These are phyloP conservation scores for Cancer borealis DNA, from an alignment of 2,888 invertebrate genomes.

Conservation along the genomic window DNA sequence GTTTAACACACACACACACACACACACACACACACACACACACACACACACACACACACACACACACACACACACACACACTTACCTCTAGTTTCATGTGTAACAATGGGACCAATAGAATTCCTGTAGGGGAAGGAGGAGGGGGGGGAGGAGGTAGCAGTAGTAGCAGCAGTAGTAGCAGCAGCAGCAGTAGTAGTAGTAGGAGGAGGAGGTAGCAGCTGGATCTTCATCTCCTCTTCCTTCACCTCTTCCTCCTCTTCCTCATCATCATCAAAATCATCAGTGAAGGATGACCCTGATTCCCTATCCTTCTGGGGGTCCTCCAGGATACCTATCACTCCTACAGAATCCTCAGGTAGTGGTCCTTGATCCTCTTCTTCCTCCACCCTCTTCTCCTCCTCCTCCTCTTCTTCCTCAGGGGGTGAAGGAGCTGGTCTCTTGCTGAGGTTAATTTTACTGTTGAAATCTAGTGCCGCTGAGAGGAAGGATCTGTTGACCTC, in stretches of 20 bases:
- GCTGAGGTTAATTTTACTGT: slow-evolving; percentile 45
- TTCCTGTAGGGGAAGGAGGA: slow-evolving; percentile 72
- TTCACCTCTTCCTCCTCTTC: slow-evolving; percentile 69
- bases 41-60: slow-evolving; percentile 34
- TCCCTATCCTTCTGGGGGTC: slow-evolving; percentile 63
- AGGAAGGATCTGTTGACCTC: slow-evolving; percentile 66
- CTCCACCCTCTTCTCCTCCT: neutral
- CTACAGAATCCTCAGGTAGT: neutral
- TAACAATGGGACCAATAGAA: slow-evolving; percentile 72
- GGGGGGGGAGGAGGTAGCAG: slow-evolving; percentile 27
- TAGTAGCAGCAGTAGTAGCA: neutral
- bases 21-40: slow-evolving; percentile 20
- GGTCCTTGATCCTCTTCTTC: slow-evolving; percentile 37
- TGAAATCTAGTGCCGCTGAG: slow-evolving; percentile 65
- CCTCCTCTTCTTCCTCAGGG: slow-evolving; percentile 53
- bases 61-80: slow-evolving; percentile 42
- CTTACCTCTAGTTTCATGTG: neutral
- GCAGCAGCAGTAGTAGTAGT: neutral
- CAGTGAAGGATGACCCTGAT: slow-evolving; percentile 76
- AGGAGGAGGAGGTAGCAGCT: neutral
- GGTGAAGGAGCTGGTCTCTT: slow-evolving; percentile 57
- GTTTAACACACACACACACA: slow-evolving; percentile 12
- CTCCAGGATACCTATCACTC: neutral
- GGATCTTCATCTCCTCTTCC: neutral
- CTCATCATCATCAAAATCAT: slow-evolving; percentile 77